These are phyloP conservation scores for Lissocephala sabroskyi DNA, from an alignment of 2,888 invertebrate genomes.

Conservation along the genomic window DNA sequence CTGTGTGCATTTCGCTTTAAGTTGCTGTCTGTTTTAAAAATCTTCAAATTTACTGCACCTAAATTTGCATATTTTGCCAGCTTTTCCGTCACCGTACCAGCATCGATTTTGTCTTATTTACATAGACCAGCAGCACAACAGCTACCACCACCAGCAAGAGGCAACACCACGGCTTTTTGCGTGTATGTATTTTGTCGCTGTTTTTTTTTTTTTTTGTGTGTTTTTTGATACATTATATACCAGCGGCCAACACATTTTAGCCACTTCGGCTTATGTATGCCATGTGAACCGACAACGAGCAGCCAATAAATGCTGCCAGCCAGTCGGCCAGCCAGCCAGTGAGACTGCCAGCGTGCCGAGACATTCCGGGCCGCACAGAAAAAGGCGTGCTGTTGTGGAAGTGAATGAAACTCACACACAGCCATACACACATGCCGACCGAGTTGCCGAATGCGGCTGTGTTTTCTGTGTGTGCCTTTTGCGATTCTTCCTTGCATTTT, in stretches of 20 bases:
- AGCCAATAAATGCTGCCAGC: slow-evolving; percentile 61
- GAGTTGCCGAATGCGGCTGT: slow-evolving; percentile 36
- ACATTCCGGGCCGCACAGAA: too few relatives aligned
- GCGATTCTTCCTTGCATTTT: slow-evolving; percentile 31
- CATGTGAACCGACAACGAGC: slow-evolving; percentile 65
- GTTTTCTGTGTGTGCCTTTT: slow-evolving; percentile 27
- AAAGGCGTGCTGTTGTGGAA: too few relatives aligned
- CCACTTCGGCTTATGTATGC: slow-evolving; percentile 61
- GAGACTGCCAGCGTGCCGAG: too few relatives aligned
- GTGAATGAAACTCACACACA: too few relatives aligned
- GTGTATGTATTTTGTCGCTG: slow-evolving; percentile 20
- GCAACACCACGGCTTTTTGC: slow-evolving; percentile 21
- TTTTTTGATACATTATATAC: slow-evolving; percentile 45
- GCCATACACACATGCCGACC: slow-evolving; percentile 6
- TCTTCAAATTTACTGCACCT: too few relatives aligned
- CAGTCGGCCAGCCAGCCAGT: slow-evolving; percentile 39
- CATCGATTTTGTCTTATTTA: slow-evolving; percentile 52
- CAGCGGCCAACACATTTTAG: slow-evolving; percentile 24
- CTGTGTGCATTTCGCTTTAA: not conserved
- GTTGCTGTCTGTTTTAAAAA: too few relatives aligned
- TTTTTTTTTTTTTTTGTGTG: slow-evolving; percentile 11
- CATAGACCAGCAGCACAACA: slow-evolving; percentile 17
- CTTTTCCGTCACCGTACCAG: slow-evolving; percentile 11
- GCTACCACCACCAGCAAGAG: too few relatives aligned
- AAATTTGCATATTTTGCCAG: not conserved